Conservation (phyloP, 2,888 invertebrate genomes). For the Eulithis prunata region DNA sequence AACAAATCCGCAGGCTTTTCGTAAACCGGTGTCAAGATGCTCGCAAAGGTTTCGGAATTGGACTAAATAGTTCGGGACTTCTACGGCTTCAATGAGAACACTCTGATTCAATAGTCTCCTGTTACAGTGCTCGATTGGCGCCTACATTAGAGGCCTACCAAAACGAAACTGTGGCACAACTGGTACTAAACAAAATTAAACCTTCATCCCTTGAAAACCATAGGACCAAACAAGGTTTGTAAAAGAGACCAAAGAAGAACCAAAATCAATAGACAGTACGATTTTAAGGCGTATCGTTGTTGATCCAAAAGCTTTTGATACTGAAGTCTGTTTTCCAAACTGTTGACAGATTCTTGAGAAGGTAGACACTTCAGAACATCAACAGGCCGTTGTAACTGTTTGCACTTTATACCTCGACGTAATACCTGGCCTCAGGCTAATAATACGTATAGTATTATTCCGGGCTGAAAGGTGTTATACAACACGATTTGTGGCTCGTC, state of each 20-base stretch:
- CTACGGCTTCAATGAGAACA: constrained; percentile 14
- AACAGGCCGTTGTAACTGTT: constrained; percentile 10
- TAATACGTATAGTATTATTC: constrained; percentile 19
- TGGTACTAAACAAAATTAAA: too few relatives aligned
- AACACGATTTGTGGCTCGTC: constrained; percentile 21
- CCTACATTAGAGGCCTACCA: not conserved
- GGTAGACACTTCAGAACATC: constrained; percentile 1
- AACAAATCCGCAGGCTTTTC: constrained; percentile 14
- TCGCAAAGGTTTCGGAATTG: constrained; percentile 4
- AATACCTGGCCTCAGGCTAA: constrained; percentile 12
- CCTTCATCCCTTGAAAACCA: too few relatives aligned
- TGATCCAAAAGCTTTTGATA: too few relatives aligned
- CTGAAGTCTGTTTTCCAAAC: not conserved
- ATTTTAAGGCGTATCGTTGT: too few relatives aligned
- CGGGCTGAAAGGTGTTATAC: constrained; percentile 28
- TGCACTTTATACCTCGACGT: constrained; percentile 9
- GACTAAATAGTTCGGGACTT: constrained; percentile 8
- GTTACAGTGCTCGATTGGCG: constrained; percentile 9
- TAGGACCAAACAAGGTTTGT: too few relatives aligned
- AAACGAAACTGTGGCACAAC: not conserved
- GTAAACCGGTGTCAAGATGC: constrained; percentile 13
- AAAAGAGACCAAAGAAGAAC: too few relatives aligned
- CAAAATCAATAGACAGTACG: too few relatives aligned
- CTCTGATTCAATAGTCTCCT: constrained; percentile 6
- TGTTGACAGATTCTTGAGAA: constrained; percentile 1